Evolutionary conservation across 2,113 vertebrate genomes (phyloP), one percentile per base, ranked within the genome.

Genomic region (Cisticola juncidis): DNA sequence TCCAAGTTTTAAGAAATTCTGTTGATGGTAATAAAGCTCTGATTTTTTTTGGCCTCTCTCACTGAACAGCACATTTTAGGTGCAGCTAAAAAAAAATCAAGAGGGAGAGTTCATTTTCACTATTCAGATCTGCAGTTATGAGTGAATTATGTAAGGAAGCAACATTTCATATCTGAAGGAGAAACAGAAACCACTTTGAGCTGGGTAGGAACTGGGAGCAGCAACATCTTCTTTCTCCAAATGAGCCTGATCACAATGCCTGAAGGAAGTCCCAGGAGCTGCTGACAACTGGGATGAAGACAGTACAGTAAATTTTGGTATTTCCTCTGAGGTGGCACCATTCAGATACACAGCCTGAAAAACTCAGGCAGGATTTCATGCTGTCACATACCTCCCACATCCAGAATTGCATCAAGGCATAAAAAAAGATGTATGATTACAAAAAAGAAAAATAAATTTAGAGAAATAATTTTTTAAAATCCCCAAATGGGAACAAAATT

Each of bases 101-200:
- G 20, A 33, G 12, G 6, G 9, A 84, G 2, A 50, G 16, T 5
- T 58, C 19, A 38, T 4, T 71, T 42, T 58, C 22, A 24, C 29
- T 16, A 36, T 53, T 35, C 3, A 3, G 24, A 82, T 48, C 24
- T 0, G 0, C 35, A 82, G 12, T 26, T 45, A 25, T 1, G 5
- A 62, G n/a, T 18, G 17, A 74, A 62, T 78, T 36, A 44, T 42
- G 45, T 10, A 65, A 54, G 38, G 31, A 73, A 73, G 9, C 6
- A 57, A 72, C 5, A 14, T 48, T 71, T 56, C 28, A 1, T 28
- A 33, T 69, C 20, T 14, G 28, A 76, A 9, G 31, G 18, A 54
- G 13, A 65, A 70, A 54, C 5, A 81, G 64, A 53, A 47, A 38
- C 7, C 24, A 11, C 31, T 66, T 36, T 9, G 35, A 88, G 44